Conservation (phyloP, 2,888 invertebrate genomes). For the Pseudoips prasinana region DNA sequence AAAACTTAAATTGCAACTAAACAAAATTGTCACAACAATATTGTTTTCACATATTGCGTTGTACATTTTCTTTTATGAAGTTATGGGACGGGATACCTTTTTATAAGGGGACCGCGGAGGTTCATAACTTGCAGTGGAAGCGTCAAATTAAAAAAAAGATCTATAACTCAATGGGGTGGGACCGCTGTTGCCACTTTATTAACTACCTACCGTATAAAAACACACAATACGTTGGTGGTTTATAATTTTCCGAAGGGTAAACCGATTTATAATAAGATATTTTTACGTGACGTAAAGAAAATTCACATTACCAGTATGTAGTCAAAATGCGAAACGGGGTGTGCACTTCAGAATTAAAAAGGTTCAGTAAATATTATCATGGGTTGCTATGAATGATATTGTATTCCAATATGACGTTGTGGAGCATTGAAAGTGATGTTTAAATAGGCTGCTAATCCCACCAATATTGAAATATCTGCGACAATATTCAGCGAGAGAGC, state of each 20-base stretch:
- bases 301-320: too few species aligned
- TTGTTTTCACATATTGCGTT: too few species aligned
- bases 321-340: too few species aligned
- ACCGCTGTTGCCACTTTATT: too few species aligned
- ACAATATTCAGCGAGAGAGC: conserved; percentile 73
- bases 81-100: conserved; percentile 18
- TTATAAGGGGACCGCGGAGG: conserved; percentile 27
- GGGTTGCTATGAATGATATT: conserved; percentile 68
- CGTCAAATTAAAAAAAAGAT: conserved; percentile 29
- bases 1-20: too few species aligned
- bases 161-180: too few species aligned
- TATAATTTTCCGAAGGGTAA: too few species aligned
- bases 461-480: conserved; percentile 81
- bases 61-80: conserved; percentile 27
- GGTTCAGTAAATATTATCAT: conserved; percentile 70
- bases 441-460: conserved; percentile 79
- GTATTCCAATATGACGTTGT: conserved; percentile 72
- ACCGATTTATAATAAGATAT: too few species aligned
- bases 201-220: neutral
- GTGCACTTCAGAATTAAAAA: conserved; percentile 61
- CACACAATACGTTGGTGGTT: too few species aligned
- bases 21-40: too few species aligned
- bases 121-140: conserved; percentile 28
- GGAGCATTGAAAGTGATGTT: conserved; percentile 71
- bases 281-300: too few species aligned